Base-by-base conservation (phyloP, 2,888 invertebrate species). In the Anagyrus pseudococci region DNA sequence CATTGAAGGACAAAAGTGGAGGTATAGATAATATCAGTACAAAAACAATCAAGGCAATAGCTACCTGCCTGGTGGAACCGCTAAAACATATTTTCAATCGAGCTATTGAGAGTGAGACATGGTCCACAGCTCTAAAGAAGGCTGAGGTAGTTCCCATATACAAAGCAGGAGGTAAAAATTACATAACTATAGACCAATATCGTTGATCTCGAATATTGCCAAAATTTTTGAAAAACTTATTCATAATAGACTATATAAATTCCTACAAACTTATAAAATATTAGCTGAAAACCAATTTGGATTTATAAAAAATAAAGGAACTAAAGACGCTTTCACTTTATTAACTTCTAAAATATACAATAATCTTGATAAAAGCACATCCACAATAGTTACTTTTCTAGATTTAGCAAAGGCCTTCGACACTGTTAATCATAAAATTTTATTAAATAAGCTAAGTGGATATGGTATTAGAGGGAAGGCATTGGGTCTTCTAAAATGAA, bases 151-250 rank as follows among this genome's bases (percentile, higher is more conserved):
- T 58, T 40, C 68, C 67, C 23, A 62, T 69, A 26, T 53, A 58
- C 43, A 68, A 68, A 58, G 44, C 46, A 37, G 57, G 59, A 40
- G 50, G 64, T 43, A 59, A 61, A 47, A 4, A 2, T 4, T 3
- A 13, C n/a, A 22, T 15, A 68, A 65, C 56, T 67, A 68, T 54
- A 63, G 68, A 56, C 67, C 67, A n/a, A 68, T 70, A 17, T 62
- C 66, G 1, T 43, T 65, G 20, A 62, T 67, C 13, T 58, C 59
- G 22, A 60, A 55, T 40, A 20, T 68, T 10, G 63, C 68, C 20
- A 68, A 70, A 59, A 53, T 69, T 17, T 59, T 68, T 40, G 68
- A 70, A 54, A 67, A 65, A 57, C 43, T 69, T 8, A 47, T 68
- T 1, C 54, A 64, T 33, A 52, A 19, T 2, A 68, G 67, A 46